Evolutionary conservation across 2,113 vertebrate genomes (phyloP), one percentile per base, ranked within the genome.

Genomic region (Amazona vittata): DNA sequence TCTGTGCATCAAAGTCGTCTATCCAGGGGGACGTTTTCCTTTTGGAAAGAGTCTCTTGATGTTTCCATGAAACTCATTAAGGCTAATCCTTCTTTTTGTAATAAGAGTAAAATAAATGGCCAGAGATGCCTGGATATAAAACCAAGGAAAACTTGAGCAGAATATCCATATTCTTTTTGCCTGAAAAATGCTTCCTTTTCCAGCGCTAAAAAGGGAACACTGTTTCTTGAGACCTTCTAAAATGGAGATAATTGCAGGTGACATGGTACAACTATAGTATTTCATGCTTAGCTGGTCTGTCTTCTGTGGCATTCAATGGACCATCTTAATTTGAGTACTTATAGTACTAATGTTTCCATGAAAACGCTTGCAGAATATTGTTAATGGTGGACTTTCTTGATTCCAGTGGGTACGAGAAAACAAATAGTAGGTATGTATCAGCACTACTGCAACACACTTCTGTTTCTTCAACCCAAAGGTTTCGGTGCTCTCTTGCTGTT

Each of bases 11-110:
- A 7, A 64, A 43, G 33, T 9, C 15, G 59, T 50, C 9, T 59
- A 62, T 29, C 28, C 28, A 12, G 49, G 60, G 31, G 41, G n/a
- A n/a, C 0, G 0, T 9, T 24, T 68, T 68, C 26, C 22, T 73
- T 83, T 47, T 29, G 47, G 73, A 68, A 71, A 35, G 28, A 31
- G 33, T 63, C 15, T 64, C 60, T 29, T 69, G 26, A 25, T 73
- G 16, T 28, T 83, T 86, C 37, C 43, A 20, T 49, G 46, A n/a
- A 33, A 16, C 31, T 65, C 0, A 0, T 33, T 65, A 35, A 79
- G 31, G 28, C 7, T 59, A 82, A 63, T 83, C 18, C 22, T 37
- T 83, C 19, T 15, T 44, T 18, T 35, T 33, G 12, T 3, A 5
- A 20, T 14, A 41, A 41, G 35, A 21, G 7, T 41, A 41, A 96